Evolutionary conservation across 2,888 invertebrate genomes (phyloP), one percentile per base, ranked within the genome.

Genomic region (Ctena decussata): DNA sequence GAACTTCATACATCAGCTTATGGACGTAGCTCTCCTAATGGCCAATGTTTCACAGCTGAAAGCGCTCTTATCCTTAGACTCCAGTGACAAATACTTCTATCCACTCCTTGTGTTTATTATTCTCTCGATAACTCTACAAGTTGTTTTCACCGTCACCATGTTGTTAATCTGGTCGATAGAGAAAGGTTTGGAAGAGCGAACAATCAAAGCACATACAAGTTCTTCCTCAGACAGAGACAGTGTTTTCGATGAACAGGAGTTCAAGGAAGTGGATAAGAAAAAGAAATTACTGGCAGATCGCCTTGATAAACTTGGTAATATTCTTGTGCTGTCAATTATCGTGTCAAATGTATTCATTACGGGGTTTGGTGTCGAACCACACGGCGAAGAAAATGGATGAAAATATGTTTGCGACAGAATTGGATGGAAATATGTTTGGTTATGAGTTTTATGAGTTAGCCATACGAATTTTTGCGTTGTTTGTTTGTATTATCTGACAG

Each of bases 21-120:
- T 91, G 89, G 91, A 91, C 72, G 91, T 91, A 0, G 91, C 91
- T 30, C 80, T 91, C 0, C 77, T 91, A 41, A 88, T 89, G 89
- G 89, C 91, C 15, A 91, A 91, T 46, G 91, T 90, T 24, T 89
- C 89, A 27, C 91, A 91, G 72, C 75, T 91, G 27, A 91, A 91
- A 46, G 82, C 89, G 0, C 78, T 89, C 32, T 73, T 90, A 5
- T 83, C 86, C 21, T 77, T 89, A 3, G 86, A 88, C 24, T 35
- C 65, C 21, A 71, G 44, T 5, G 81, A 89, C 82, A 82, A 84
- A 60, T 86, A 87, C 27, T 91, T 82, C 80, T 82, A 81, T 39
- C 82, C 78, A 0, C 53, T 91, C 18, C 49, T 91, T 2, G 82
- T 81, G 11, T 84, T 88, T 41, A 87, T 91, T 1, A 39, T 81